Evolutionary conservation across 2,888 invertebrate species (phyloP).

Genomic region (Heteromurus nitidus): DNA sequence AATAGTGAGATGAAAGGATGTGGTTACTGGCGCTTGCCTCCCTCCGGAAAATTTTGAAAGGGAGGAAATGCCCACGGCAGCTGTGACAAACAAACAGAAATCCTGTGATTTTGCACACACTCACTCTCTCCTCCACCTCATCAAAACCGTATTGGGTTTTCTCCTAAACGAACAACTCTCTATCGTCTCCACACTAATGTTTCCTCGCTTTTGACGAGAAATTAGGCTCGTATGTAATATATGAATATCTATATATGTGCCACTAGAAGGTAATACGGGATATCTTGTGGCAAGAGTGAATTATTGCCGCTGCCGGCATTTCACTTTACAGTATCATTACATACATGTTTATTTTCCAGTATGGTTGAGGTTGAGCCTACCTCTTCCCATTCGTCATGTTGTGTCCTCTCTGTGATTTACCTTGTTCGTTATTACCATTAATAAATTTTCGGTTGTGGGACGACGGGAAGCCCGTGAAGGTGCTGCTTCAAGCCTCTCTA

Average conservation of each 20-base stretch:
- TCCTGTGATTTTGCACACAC: background rate
- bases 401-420: background rate
- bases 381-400: background rate
- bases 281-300: background rate
- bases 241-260: too few relatives aligned
- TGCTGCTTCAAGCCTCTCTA: background rate
- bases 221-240: too few relatives aligned
- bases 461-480: background rate
- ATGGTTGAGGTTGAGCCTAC: too few relatives aligned
- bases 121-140: background rate
- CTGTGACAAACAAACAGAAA: constrained; percentile 11
- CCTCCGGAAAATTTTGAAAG: background rate
- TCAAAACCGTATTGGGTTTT: background rate
- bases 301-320: background rate
- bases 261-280: too few relatives aligned
- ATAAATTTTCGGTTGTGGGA: background rate
- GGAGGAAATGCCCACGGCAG: constrained; percentile 2
- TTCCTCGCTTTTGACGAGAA: too few relatives aligned
- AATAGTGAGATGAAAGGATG: background rate
- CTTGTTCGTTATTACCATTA: too few relatives aligned
- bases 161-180: too few relatives aligned
- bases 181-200: background rate
- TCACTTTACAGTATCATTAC: background rate
- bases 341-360: constrained; percentile 13
- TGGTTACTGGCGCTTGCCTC: background rate